Percentiles rank a stretch among this genome's conserved stretches.
phyloP scores from a whole-genome alignment of 1,140 invertebrate genomes.

The Phocides pigmalion region DNA sequence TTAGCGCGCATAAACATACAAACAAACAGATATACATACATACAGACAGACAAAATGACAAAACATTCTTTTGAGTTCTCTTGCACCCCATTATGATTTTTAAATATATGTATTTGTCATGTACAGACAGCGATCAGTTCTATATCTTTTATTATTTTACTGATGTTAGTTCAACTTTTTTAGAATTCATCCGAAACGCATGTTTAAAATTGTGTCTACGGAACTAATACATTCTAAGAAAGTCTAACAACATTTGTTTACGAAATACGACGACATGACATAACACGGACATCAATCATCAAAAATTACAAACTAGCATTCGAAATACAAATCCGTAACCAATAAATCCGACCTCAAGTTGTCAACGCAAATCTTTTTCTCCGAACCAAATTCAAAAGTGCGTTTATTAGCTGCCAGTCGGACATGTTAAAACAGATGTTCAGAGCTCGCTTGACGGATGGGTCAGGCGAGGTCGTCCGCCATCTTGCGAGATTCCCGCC shows the following conservation, averaged over 20 bases:
- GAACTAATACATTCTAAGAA: constrained; percentile 5
- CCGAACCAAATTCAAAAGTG: constrained; percentile 62
- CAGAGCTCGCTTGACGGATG: constrained; percentile 74
- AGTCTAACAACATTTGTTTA: constrained; percentile 34
- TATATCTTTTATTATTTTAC: too few species aligned
- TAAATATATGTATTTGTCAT: too few species aligned
- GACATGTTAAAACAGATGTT: constrained; percentile 82
- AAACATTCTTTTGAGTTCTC: too few species aligned
- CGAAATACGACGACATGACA: constrained; percentile 33
- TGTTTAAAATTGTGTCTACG: neutral
- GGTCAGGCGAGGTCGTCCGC: constrained; percentile 75
- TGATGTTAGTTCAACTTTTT: too few species aligned
- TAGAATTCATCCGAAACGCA: too few species aligned
- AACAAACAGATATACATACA: too few species aligned
- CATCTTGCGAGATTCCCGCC: constrained; percentile 75
- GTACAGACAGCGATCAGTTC: too few species aligned
- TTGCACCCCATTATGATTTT: too few species aligned
- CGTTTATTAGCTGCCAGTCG: constrained; percentile 73
- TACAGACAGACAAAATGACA: too few species aligned
- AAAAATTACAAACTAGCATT: constrained; percentile 43
- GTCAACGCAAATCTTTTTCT: constrained; percentile 54
- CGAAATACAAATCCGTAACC: constrained; percentile 48
- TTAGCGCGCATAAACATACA: too few species aligned
- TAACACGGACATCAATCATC: constrained; percentile 43
- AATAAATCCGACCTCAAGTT: constrained; percentile 50